These are phyloP conservation scores for Adoxophyes honmai DNA, from an alignment of 1,140 invertebrate genomes.

Conservation along the genomic window DNA sequence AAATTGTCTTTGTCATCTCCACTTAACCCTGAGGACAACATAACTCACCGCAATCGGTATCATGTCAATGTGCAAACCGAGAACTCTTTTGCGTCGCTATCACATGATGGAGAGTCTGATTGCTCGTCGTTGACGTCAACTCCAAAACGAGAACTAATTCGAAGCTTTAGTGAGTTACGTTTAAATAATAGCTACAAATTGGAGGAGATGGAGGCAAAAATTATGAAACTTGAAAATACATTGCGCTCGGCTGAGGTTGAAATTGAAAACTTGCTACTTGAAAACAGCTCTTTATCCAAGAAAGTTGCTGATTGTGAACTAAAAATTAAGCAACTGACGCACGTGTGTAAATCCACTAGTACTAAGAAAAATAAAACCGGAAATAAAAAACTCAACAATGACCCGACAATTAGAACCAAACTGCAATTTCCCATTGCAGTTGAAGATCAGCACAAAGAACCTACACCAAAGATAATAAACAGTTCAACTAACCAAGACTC, in stretches of 20 bases:
- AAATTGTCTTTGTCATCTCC: no score
- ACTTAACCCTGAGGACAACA: no score
- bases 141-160: not conserved
- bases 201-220: not conserved
- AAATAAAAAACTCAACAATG: not conserved
- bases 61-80: no score
- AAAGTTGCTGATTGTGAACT: not conserved
- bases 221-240: not conserved
- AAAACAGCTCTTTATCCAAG: not conserved
- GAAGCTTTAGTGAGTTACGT: not conserved
- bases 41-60: no score
- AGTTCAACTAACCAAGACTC: no score
- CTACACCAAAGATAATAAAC: no score
- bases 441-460: not conserved
- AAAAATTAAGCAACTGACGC: not conserved
- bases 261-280: not conserved
- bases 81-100: no score
- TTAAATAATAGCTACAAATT: not conserved
- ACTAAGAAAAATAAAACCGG: not conserved
- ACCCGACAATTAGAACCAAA: not conserved
- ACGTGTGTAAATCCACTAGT: not conserved
- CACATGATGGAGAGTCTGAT: not conserved
- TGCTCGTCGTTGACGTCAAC: no score
- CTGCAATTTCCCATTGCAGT: not conserved
- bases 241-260: not conserved